Percentiles rank a stretch among this genome's conserved stretches.
These are phyloP conservation scores for Enteromius mattozi DNA, from an alignment of 2,797 vertebrate genomes.

Conservation along the genomic window DNA sequence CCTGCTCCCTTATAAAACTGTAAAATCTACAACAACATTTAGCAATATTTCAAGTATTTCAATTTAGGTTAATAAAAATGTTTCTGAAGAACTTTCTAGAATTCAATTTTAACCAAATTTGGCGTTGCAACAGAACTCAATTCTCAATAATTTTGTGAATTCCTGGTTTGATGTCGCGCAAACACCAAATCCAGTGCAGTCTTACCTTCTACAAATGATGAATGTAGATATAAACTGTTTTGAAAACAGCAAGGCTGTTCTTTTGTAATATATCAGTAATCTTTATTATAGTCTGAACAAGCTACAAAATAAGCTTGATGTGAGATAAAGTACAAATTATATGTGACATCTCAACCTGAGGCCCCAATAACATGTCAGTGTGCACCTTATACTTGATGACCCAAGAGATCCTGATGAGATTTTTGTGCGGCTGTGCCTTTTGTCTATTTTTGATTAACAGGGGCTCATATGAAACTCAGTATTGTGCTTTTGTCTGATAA, in stretches of 20 bases:
- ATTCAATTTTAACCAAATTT: background rate
- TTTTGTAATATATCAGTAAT: background rate
- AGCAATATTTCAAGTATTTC: background rate
- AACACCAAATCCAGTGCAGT: background rate
- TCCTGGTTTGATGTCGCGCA: background rate
- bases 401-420: conserved; percentile 32
- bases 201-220: background rate
- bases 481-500: conserved; percentile 44
- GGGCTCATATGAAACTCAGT: conserved; percentile 38
- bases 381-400: conserved; percentile 3
- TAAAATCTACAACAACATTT: background rate
- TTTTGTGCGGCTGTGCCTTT: conserved; percentile 14
- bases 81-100: background rate
- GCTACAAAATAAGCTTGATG: conserved; percentile 1
- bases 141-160: background rate
- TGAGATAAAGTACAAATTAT: conserved; percentile 32
- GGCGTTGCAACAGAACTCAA: background rate
- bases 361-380: background rate
- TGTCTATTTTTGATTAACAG: conserved; percentile 33
- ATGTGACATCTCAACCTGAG: conserved; percentile 20
- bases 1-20: background rate
- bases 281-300: conserved; percentile 8
- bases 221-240: background rate
- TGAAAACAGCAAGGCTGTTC: background rate
- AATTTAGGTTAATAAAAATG: background rate